phyloP scores from a whole-genome alignment of 2,797 vertebrate genomes.

The Mus minutoides region DNA sequence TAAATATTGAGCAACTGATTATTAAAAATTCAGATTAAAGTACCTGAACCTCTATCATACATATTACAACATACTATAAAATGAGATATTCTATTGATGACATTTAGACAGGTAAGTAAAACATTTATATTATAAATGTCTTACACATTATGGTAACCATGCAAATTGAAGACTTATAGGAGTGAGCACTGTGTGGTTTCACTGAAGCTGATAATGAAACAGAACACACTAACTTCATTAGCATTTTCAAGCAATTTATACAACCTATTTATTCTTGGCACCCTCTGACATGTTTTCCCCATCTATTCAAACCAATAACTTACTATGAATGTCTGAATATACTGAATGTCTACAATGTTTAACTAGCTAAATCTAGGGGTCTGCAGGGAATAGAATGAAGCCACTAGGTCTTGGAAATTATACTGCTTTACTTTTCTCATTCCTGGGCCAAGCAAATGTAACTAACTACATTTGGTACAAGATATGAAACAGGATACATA shows the following conservation, averaged over 20 bases:
- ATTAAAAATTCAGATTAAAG: constrained; percentile 15
- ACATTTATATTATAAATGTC: background rate
- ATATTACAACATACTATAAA: background rate
- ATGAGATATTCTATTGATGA: background rate
- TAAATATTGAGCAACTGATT: background rate
- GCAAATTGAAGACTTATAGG: background rate
- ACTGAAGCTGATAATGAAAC: background rate
- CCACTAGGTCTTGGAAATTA: background rate
- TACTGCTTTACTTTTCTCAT: background rate
- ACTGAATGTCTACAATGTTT: background rate
- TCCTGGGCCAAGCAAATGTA: background rate
- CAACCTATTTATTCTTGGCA: background rate
- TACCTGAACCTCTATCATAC: background rate
- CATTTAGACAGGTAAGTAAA: background rate
- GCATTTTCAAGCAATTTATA: background rate
- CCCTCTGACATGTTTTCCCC: background rate
- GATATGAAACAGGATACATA: background rate
- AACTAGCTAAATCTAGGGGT: background rate
- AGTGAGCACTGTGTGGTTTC: background rate
- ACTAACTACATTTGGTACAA: too few relatives aligned
- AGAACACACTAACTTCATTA: background rate
- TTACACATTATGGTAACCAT: background rate
- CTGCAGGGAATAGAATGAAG: background rate
- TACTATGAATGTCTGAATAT: background rate
- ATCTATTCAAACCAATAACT: background rate